Evolutionary conservation across 2,797 vertebrate species (phyloP).

Genomic region (Lophotriccus pileatus): DNA sequence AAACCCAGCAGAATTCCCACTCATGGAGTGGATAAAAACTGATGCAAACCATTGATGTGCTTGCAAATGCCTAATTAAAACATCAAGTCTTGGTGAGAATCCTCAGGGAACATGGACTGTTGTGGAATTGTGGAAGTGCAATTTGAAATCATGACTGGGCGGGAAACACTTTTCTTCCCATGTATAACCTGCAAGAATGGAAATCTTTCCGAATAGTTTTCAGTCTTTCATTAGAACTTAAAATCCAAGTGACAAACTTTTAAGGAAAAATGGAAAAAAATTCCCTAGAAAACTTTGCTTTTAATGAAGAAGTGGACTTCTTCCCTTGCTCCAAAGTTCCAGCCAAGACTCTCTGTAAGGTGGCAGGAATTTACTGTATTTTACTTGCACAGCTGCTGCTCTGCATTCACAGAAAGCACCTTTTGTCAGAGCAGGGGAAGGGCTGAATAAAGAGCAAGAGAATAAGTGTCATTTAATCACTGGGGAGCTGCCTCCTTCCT

Average conservation of each 20-base stretch:
- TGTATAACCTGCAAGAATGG: background rate
- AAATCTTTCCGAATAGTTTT: background rate
- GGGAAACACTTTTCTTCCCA: background rate
- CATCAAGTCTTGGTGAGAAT: background rate
- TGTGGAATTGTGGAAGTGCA: fast-evolving
- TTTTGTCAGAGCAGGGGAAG: constrained; percentile 17
- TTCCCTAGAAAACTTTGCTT: background rate
- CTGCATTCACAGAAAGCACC: background rate
- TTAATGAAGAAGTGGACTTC: background rate
- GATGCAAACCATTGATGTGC: background rate
- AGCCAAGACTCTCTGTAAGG: background rate
- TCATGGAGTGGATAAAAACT: background rate
- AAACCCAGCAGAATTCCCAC: background rate
- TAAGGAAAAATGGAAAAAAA: background rate
- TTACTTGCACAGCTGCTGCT: background rate
- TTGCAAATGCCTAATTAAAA: background rate
- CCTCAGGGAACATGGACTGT: background rate
- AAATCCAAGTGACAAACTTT: background rate
- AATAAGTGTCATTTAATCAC: background rate
- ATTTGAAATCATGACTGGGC: background rate
- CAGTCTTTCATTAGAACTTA: background rate
- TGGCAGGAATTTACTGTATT: background rate
- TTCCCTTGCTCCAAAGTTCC: background rate
- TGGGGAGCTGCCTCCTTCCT: background rate
- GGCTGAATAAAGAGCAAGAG: background rate